Conservation (phyloP, 2,113 vertebrate species). For the Solenodon paradoxus region DNA sequence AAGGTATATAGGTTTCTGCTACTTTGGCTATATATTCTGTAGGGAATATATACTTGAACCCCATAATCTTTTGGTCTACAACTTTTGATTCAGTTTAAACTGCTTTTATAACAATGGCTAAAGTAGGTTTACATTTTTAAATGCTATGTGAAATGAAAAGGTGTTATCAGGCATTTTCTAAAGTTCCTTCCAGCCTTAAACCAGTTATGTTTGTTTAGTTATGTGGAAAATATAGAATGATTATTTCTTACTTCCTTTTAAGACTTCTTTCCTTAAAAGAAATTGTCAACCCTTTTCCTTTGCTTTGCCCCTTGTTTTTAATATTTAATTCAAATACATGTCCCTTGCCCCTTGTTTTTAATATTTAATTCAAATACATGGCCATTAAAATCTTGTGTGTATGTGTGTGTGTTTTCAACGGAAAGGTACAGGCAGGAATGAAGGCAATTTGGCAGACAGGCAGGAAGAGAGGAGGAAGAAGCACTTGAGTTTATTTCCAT, state of each 20-base stretch:
- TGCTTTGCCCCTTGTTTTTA: not conserved
- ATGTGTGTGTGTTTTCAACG: no score
- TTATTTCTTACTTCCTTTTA: not conserved
- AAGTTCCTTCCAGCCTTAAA: constrained; percentile 14
- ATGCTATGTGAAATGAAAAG: not conserved
- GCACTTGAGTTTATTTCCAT: no score
- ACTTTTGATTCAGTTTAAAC: not conserved
- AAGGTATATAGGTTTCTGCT: constrained; percentile 72
- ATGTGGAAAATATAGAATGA: not conserved
- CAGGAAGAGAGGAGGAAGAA: no score
- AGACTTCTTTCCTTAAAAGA: not conserved
- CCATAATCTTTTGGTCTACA: not conserved
- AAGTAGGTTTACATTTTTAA: not conserved
- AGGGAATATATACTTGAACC: not conserved
- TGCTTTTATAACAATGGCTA: not conserved
- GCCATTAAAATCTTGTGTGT: no score
- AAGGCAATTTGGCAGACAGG: no score
- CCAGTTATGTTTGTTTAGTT: not conserved
- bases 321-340: not conserved
- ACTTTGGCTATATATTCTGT: not conserved
- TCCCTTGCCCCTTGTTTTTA: not conserved
- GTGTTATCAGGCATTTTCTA: not conserved
- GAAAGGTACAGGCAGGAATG: no score
- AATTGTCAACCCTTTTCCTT: not conserved
- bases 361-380: not conserved